phyloP scores from a whole-genome alignment of 2,888 invertebrate species.

The Cantharis flavilabris region DNA sequence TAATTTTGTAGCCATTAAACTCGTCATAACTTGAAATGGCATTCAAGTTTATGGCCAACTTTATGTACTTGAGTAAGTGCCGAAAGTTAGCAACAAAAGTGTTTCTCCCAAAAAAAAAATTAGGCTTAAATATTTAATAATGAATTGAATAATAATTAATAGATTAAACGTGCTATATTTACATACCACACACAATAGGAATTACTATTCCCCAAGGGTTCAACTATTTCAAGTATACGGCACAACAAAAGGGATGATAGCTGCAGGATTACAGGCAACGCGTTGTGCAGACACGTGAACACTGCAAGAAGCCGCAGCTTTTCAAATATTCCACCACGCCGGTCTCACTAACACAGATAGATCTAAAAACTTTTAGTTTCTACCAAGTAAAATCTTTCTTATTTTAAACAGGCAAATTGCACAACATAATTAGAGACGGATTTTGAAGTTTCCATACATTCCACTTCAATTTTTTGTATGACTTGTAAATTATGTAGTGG shows the following conservation, averaged over 20 bases:
- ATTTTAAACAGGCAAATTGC: neutral
- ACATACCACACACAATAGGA: neutral
- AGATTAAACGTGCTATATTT: neutral
- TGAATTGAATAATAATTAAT: neutral
- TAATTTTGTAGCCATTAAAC: neutral
- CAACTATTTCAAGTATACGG: constrained; percentile 6
- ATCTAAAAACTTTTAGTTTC: neutral
- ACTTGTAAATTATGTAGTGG: neutral
- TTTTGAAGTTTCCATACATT: neutral
- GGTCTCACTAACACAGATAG: constrained; percentile 8
- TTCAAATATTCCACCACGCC: constrained; percentile 16
- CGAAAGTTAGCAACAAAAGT: neutral
- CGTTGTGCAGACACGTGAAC: constrained; percentile 10
- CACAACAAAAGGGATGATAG: neutral
- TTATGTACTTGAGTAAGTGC: neutral
- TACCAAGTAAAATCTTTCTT: neutral
- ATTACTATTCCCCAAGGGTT: neutral
- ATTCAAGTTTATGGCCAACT: neutral
- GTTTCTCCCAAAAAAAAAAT: neutral
- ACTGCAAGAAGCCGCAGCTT: constrained; percentile 15
- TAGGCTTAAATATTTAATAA: neutral
- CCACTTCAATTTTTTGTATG: neutral
- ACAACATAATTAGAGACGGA: neutral
- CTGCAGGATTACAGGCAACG: constrained; percentile 7
- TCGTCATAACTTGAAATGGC: neutral